Conservation (phyloP, 2,797 vertebrate species). For the Enteromius trimaculatus region DNA sequence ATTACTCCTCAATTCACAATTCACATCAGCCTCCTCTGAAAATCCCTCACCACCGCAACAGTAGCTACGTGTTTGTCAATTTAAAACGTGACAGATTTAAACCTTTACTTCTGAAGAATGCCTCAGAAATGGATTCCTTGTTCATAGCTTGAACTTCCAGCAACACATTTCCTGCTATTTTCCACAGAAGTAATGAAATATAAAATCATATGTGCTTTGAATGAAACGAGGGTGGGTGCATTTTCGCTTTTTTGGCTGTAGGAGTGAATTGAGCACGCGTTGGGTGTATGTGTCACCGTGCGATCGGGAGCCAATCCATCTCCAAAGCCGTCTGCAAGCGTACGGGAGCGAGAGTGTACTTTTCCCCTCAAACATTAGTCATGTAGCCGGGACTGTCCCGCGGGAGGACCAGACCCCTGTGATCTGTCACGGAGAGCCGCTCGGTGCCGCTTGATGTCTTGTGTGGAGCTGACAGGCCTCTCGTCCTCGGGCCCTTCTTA, state of each 20-base stretch:
- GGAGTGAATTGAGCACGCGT: background rate
- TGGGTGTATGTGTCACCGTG: background rate
- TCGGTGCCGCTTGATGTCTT: constrained; percentile 67
- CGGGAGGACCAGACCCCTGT: constrained; percentile 56
- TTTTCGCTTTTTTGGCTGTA: background rate
- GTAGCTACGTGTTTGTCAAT: background rate
- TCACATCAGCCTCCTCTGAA: background rate
- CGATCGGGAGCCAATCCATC: background rate
- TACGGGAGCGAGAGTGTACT: constrained; percentile 42
- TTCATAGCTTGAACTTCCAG: background rate
- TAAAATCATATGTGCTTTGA: constrained; percentile 1
- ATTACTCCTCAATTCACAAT: background rate
- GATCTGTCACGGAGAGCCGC: constrained; percentile 70
- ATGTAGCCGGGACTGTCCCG: constrained; percentile 60
- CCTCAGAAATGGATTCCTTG: background rate
- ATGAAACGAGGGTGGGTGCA: background rate
- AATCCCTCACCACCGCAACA: background rate
- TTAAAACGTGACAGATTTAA: background rate
- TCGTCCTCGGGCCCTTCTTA: constrained; percentile 71
- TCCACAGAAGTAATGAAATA: background rate
- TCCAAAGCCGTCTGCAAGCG: background rate
- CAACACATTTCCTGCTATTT: background rate
- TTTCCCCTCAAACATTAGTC: constrained; percentile 64
- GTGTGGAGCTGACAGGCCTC: constrained; percentile 74
- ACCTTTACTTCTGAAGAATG: background rate